phyloP scores from a whole-genome alignment of 2,113 vertebrate species.

The Narcine bancroftii region DNA sequence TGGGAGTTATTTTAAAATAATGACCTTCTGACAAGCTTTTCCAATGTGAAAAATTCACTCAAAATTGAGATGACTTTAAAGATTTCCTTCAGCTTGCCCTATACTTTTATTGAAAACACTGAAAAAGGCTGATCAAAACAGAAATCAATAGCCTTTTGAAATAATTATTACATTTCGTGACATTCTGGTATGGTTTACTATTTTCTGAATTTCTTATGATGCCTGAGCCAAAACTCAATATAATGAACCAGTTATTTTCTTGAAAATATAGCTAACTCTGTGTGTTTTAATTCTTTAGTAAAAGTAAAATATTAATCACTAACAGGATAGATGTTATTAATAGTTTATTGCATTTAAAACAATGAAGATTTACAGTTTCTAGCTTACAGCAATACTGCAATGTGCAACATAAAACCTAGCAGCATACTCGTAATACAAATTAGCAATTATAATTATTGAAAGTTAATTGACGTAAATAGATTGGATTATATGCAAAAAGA shows the following conservation, averaged over 20 bases:
- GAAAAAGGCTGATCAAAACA: not conserved
- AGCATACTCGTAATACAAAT: not conserved
- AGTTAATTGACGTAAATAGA: not conserved
- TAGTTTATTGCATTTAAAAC: slow-evolving; percentile 7
- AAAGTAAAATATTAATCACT: not conserved
- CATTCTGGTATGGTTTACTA: not conserved
- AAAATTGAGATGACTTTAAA: too few species aligned
- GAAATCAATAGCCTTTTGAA: too few species aligned
- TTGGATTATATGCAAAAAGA: not conserved
- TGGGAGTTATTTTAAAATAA: too few species aligned
- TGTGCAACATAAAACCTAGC: not conserved
- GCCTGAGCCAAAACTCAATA: not conserved
- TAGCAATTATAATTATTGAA: not conserved
- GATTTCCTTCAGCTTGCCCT: too few species aligned
- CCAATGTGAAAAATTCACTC: too few species aligned
- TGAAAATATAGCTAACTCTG: too few species aligned
- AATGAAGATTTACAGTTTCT: not conserved
- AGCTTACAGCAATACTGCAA: not conserved
- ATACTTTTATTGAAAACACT: not conserved
- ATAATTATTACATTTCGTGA: not conserved
- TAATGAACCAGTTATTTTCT: not conserved
- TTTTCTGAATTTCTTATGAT: not conserved
- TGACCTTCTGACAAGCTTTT: too few species aligned
- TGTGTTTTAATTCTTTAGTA: too few species aligned
- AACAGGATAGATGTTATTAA: not conserved